Base-by-base conservation (phyloP, 2,888 invertebrate species). In the Cryptops parisi region DNA sequence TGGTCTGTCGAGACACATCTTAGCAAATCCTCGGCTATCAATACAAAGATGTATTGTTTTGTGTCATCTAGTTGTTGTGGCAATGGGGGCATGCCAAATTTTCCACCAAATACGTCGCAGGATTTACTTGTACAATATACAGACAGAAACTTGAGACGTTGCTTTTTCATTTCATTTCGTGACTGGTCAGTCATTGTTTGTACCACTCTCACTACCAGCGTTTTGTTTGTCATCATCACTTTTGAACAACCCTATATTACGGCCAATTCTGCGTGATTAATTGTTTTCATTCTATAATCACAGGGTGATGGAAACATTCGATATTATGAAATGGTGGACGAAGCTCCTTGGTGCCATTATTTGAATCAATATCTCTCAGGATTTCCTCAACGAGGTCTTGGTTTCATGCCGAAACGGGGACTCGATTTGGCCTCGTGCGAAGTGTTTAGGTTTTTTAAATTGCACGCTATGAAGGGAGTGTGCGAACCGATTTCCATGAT, bases 401-500 rank as follows among this genome's bases (percentile, higher is more conserved):
- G 71, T 58, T 82, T 90, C 80, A 96, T 97, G 94, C 94, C 96
- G 60, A 97, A 97, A 74, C 78, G 96, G 62, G 96, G 96, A 58
- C 85, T 90, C 71, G 93, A 94, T 73, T 87, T 93, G 52, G 83
- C 82, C 58, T 82, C 82, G 58, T 96, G 94, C 71, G 97, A 97
- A 76, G 89, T 97, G 62, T 77, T 84, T 62, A 82, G 94, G 68
- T 94, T 97, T 74, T 97, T 90, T 75, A 80, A 96, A 62, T 78
- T 97, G 55, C 94, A 94, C 72, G 67, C 70, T n/a, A 67, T 67
- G 24, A 69, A 69, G 58, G 64, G 65, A 46, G 56, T 93, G 50
- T 91, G 93, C 70, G 96, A 96, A 77, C 86, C 84, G 59, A 78
- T 91, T 55, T 89, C 93, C n/a, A 93, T 97, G 91, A 94, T 94